These are phyloP conservation scores for Mus pahari DNA, from an alignment of 2,113 vertebrate species.

Conservation along the genomic window DNA sequence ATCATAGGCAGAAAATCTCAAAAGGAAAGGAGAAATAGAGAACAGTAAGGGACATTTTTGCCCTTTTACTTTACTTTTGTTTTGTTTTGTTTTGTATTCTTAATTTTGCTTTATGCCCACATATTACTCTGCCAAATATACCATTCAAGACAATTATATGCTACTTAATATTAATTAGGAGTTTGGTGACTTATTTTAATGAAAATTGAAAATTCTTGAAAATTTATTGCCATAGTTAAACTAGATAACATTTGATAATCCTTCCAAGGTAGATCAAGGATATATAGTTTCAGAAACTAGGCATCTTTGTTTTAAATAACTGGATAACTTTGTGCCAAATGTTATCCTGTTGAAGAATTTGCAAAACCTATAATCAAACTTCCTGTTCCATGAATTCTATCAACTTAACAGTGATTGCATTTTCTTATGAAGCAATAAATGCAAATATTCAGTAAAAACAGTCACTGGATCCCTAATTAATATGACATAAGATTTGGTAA, in stretches of 20 bases:
- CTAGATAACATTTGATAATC: background rate
- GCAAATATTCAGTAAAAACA: background rate
- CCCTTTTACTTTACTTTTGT: background rate
- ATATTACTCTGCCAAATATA: background rate
- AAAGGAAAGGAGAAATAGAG: background rate
- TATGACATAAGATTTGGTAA: background rate
- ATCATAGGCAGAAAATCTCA: background rate
- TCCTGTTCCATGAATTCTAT: background rate
- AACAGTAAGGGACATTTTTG: fast-evolving
- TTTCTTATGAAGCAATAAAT: constrained; percentile 2
- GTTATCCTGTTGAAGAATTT: background rate
- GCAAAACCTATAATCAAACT: background rate
- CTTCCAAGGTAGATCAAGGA: background rate
- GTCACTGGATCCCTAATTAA: background rate
- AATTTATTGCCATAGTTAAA: background rate
- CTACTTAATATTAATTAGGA: background rate
- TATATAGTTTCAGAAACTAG: background rate
- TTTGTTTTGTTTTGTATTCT: background rate
- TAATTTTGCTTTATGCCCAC: background rate
- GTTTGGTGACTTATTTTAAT: background rate
- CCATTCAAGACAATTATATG: background rate
- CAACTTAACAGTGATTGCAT: background rate
- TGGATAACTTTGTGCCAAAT: background rate
- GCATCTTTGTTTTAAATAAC: background rate
- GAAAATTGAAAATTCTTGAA: background rate